Evolutionary conservation across 2,888 invertebrate genomes (phyloP).

Genomic region (Ganaspis brasiliensis): DNA sequence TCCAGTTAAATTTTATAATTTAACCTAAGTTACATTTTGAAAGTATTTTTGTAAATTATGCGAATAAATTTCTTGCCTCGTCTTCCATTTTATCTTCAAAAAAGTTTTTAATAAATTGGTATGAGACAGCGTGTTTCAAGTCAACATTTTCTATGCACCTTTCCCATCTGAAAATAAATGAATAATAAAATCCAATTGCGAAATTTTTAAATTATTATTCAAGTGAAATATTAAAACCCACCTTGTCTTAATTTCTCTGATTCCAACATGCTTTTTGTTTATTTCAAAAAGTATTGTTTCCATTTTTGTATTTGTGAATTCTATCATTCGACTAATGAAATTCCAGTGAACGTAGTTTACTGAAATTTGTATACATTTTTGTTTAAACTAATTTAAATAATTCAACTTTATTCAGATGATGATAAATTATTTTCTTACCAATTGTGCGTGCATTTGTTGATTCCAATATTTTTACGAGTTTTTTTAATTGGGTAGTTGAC

Average conservation of each 20-base stretch:
- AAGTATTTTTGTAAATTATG: too few species aligned
- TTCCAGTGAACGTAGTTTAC: conserved; percentile 28
- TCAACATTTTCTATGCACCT: conserved; percentile 17
- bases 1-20: too few species aligned
- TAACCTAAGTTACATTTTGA: too few species aligned
- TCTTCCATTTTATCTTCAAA: conserved; percentile 14
- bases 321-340: conserved; percentile 3
- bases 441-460: background rate
- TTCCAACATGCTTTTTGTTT: background rate
- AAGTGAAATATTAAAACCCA: too few species aligned
- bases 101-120: conserved; percentile 24
- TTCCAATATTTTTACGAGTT: background rate
- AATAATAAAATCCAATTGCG: too few species aligned
- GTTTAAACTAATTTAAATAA: background rate
- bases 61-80: conserved; percentile 17
- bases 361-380: background rate
- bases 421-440: background rate
- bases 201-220: too few species aligned
- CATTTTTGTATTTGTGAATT: conserved; percentile 20
- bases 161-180: conserved; percentile 27
- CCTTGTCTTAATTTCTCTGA: conserved; percentile 23
- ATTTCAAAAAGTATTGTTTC: background rate
- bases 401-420: background rate
- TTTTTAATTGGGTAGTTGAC: background rate
- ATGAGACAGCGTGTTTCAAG: conserved; percentile 16